Conservation (phyloP, 2,888 invertebrate genomes). For the Bombylius discolor region DNA sequence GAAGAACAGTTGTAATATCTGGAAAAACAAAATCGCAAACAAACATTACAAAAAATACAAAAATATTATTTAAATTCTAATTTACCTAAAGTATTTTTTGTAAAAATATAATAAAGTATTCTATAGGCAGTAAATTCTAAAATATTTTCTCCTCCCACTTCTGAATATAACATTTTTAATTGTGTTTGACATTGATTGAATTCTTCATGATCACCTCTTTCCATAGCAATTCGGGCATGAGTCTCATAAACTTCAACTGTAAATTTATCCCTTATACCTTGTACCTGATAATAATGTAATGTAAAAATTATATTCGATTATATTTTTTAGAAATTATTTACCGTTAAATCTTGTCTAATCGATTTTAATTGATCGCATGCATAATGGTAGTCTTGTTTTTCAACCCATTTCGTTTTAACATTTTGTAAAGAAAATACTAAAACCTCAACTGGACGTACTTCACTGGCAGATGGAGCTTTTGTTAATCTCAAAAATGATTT, state of each 20-base stretch:
- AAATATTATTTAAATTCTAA: neutral
- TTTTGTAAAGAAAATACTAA: constrained; percentile 72
- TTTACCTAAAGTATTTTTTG: constrained; percentile 89
- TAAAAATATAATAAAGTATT: constrained; percentile 94
- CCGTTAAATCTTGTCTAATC: constrained; percentile 96
- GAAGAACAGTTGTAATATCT: constrained; percentile 89
- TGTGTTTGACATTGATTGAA: constrained; percentile 99
- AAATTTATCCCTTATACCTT: constrained; percentile 87
- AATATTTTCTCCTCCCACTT: constrained; percentile 60
- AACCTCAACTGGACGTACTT: constrained; percentile 81
- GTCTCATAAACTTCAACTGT: constrained; percentile 98
- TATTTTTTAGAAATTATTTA: constrained; percentile 32
- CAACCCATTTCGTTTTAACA: constrained; percentile 84
- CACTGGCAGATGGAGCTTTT: constrained; percentile 83
- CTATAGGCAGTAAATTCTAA: constrained; percentile 94
- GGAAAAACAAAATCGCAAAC: constrained; percentile 15
- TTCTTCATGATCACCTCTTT: constrained; percentile 96
- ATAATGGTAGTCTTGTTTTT: constrained; percentile 87
- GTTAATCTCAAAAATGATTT: constrained; percentile 94
- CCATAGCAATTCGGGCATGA: constrained; percentile 93
- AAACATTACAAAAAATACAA: neutral
- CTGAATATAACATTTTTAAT: constrained; percentile 83
- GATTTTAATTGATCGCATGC: constrained; percentile 98
- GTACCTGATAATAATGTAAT: constrained; percentile 50
- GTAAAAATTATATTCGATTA: neutral